These are phyloP conservation scores for Spongilla lacustris DNA, from an alignment of 37 sponge, comb jelly and placozoan genomes.

Conservation along the genomic window DNA sequence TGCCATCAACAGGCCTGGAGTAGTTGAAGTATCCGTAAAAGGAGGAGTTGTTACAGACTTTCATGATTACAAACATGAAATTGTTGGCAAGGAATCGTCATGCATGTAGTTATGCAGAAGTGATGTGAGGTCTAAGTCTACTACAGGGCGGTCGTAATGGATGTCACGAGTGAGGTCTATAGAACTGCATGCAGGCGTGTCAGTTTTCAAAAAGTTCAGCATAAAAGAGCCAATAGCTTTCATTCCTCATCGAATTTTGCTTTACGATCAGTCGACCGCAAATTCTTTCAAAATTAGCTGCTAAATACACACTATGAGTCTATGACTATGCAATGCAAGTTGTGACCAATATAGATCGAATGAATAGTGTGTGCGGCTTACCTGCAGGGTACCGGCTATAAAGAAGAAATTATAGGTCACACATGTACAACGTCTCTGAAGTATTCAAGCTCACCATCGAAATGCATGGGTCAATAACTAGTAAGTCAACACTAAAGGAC, in stretches of 20 bases:
- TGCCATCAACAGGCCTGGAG: too few relatives aligned
- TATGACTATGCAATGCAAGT: too few relatives aligned
- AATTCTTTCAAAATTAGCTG: too few relatives aligned
- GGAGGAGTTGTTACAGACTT: too few relatives aligned
- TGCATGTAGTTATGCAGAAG: too few relatives aligned
- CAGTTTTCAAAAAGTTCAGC: neutral
- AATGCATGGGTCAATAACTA: neutral
- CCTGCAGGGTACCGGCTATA: neutral
- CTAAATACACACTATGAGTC: too few relatives aligned
- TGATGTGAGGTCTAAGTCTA: neutral
- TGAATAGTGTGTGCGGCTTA: neutral
- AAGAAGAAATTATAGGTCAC: neutral
- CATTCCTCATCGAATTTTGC: neutral
- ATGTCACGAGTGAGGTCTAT: too few relatives aligned
- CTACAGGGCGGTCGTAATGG: too few relatives aligned
- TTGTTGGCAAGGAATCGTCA: neutral
- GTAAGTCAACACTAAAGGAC: neutral
- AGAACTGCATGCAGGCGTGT: neutral
- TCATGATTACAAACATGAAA: neutral
- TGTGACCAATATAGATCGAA: neutral
- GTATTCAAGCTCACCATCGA: neutral
- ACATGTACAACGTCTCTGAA: neutral
- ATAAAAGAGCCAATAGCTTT: neutral
- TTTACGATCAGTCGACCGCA: neutral
- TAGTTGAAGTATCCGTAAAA: too few relatives aligned